phyloP scores from a whole-genome alignment of 2,888 invertebrate genomes.

The Drosophila greeni region DNA sequence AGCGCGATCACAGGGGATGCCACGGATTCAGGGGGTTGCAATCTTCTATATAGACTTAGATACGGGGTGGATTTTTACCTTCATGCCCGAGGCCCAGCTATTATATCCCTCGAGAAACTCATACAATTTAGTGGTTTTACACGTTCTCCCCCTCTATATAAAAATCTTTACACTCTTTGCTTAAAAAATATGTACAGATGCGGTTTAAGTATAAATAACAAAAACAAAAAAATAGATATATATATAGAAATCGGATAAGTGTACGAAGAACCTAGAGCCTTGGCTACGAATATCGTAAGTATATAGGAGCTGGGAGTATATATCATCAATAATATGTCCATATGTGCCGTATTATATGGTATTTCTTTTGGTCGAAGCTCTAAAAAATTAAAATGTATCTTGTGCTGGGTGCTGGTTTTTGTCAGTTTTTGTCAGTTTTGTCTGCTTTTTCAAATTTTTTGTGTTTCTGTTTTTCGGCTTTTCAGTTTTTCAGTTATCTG shows the following conservation, averaged over 20 bases:
- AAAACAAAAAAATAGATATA: conserved; percentile 42
- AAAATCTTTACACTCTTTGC: conserved; percentile 25
- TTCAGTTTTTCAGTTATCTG: conserved; percentile 7
- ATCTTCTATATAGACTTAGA: neutral
- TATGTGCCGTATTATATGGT: conserved; percentile 30
- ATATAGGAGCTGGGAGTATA: conserved; percentile 34
- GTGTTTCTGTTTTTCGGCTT: conserved; percentile 9
- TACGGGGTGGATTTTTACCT: conserved; percentile 24
- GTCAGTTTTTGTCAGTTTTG: conserved; percentile 21
- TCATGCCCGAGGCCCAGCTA: conserved; percentile 16
- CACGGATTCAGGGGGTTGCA: conserved; percentile 19
- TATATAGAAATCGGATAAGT: conserved; percentile 1
- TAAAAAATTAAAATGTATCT: conserved; percentile 42
- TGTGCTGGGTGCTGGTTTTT: conserved; percentile 13
- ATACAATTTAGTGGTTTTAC: conserved; percentile 34
- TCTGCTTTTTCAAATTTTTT: too few relatives aligned
- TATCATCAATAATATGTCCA: conserved; percentile 17
- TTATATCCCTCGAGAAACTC: conserved; percentile 18
- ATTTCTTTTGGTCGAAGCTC: conserved; percentile 67
- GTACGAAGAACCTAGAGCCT: conserved; percentile 52
- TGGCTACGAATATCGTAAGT: conserved; percentile 41
- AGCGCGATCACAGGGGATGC: conserved; percentile 31
- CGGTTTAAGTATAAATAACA: conserved; percentile 49
- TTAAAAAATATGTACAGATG: conserved; percentile 46
- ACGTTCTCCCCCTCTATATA: conserved; percentile 9